These are phyloP conservation scores for Limnephilus marmoratus DNA, from an alignment of 2,888 invertebrate species.

Conservation along the genomic window DNA sequence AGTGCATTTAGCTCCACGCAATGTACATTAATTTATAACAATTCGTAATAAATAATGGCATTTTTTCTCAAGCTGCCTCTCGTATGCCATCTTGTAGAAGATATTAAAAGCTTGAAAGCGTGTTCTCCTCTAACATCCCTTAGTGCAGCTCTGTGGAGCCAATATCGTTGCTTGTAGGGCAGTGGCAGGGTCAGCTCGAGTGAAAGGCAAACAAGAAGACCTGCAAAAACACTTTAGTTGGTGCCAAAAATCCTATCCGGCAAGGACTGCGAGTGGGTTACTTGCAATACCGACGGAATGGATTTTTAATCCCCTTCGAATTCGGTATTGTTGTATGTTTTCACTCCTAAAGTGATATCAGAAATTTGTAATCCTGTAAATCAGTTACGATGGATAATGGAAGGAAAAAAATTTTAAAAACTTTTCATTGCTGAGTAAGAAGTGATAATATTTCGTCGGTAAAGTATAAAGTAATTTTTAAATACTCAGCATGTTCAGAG, in stretches of 20 bases:
- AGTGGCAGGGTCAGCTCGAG: background rate
- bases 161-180: background rate
- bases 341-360: no score
- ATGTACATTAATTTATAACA: background rate
- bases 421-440: no score
- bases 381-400: no score
- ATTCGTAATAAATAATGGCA: background rate
- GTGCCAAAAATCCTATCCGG: background rate
- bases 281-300: no score
- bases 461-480: no score
- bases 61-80: background rate
- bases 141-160: background rate
- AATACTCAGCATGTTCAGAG: no score
- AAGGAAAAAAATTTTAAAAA: no score
- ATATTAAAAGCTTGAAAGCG: background rate
- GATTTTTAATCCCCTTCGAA: no score
- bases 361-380: no score
- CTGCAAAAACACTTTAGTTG: background rate
- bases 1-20: background rate
- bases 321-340: no score
- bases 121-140: background rate
- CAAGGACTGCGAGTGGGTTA: background rate
- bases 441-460: no score
- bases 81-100: background rate
- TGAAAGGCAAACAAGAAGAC: slow-evolving; percentile 17